Base-by-base conservation (phyloP, 2,797 vertebrate genomes). In the Melanotaenia parkinsoni region DNA sequence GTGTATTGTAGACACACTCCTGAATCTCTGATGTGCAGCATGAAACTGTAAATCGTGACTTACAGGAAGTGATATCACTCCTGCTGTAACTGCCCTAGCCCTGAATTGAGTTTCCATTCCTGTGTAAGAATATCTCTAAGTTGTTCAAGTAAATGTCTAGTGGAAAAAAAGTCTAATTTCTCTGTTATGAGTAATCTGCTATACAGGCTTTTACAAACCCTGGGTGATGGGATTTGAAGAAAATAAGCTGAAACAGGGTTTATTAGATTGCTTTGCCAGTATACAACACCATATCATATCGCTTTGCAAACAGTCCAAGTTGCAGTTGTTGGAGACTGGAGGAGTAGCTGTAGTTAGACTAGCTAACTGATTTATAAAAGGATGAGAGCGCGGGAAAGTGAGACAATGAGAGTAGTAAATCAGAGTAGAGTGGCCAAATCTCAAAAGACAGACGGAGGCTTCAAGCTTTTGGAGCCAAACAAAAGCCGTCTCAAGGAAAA, bases 401-500 rank as follows among this genome's bases (percentile, higher is more conserved):
- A 82, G 40, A 78, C 70, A 89, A 74, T 86, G 60, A 51, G 50
- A 70, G 40, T 43, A 43, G 4, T 43, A 37, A 72, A 70, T 47
- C 30, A 54, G 68, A 35, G 73, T 0, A 51, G 37, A 57, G 76
- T 69, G 72, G 74, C 63, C 51, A 53, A 45, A 54, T 67, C 64
- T 76, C 63, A 72, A 81, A 86, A 62, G 40, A 67, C 70, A 86
- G 66, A 80, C 51, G 30, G 16, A 72, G 43, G 60, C 65, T 83
- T 85, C 68, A 74, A 81, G 74, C 63, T 61, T 72, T 77, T 24
- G 12, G 13, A 71, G 70, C 45, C 62, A 85, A 83, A 91, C 90
- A 91, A 92, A 91, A 80, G 86, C 66, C 0, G 66, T 61, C 74
- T 83, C 58, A 74, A 74, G 83, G 74, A 87, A 91, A 88, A 43